Evolutionary conservation across 1,140 invertebrate genomes (phyloP).

Genomic region (Drosophila ogumai): DNA sequence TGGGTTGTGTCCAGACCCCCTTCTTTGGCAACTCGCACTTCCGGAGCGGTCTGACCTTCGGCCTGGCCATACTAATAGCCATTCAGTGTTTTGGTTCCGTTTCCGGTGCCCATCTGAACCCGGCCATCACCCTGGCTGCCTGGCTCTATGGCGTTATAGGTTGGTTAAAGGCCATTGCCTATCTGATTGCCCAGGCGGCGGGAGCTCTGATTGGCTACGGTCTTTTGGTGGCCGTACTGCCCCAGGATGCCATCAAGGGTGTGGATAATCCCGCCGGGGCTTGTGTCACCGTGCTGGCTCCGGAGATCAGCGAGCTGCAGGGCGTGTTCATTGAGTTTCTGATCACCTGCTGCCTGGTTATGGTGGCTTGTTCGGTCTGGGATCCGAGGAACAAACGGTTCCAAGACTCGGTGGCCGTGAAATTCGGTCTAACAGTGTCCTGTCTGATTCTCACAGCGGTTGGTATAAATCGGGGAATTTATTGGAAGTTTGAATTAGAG

Average conservation of each 20-base stretch:
- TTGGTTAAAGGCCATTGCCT: constrained; percentile 88
- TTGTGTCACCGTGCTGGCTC: constrained; percentile 87
- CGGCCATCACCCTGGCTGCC: constrained; percentile 92
- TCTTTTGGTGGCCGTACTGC: constrained; percentile 88
- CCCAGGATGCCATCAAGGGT: constrained; percentile 77
- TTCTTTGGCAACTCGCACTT: constrained; percentile 60
- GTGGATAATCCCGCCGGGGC: constrained; percentile 83
- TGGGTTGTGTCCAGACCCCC: constrained; percentile 86
- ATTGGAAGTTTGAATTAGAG: background rate
- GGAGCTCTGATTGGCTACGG: constrained; percentile 90
- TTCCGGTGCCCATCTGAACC: constrained; percentile 95
- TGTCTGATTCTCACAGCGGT: constrained; percentile 87
- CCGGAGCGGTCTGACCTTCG: constrained; percentile 69
- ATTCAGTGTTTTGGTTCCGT: constrained; percentile 91
- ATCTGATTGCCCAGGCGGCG: constrained; percentile 89
- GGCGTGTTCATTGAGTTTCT: constrained; percentile 87
- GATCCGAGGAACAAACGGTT: constrained; percentile 86
- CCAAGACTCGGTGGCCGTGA: constrained; percentile 86
- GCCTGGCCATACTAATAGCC: constrained; percentile 76
- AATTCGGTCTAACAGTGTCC: constrained; percentile 87
- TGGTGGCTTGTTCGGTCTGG: constrained; percentile 88
- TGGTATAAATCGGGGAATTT: background rate
- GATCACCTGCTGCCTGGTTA: constrained; percentile 86
- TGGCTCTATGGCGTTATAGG: constrained; percentile 85
- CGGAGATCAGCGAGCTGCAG: constrained; percentile 84